Evolutionary conservation across 2,888 invertebrate genomes (phyloP).

Genomic region (Diloba caeruleocephala): DNA sequence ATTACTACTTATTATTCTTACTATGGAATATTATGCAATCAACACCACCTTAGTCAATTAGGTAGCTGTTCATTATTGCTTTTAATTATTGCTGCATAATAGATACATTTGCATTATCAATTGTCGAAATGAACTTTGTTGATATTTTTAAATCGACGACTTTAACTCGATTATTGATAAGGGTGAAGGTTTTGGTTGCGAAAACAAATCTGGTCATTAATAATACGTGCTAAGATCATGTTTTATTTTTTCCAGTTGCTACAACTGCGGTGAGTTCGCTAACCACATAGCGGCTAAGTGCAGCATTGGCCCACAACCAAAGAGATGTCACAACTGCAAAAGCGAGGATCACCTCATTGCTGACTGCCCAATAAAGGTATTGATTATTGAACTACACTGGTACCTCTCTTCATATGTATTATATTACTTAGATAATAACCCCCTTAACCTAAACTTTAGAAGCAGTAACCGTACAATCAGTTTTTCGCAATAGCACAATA

Average conservation of each 20-base stretch:
- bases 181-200: background rate
- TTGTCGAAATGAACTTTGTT: background rate
- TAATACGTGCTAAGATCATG: background rate
- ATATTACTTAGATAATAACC: no score
- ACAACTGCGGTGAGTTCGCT: slow-evolving; percentile 97
- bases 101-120: background rate
- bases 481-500: no score
- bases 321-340: slow-evolving; percentile 97
- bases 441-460: no score
- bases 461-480: no score
- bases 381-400: background rate
- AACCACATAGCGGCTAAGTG: slow-evolving; percentile 98
- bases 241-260: slow-evolving; percentile 91
- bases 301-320: slow-evolving; percentile 95
- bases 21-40: no score
- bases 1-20: no score
- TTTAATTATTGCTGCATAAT: slow-evolving; percentile 19
- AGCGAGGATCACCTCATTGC: slow-evolving; percentile 96
- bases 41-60: no score
- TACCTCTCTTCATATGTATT: no score
- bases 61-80: no score
- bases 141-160: background rate
- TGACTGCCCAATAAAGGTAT: slow-evolving; percentile 93
- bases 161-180: slow-evolving; percentile 6
- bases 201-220: background rate